Evolutionary conservation across 2,797 vertebrate species (phyloP), one percentile per base, ranked within the genome.

Genomic region (Syngnathus acus): DNA sequence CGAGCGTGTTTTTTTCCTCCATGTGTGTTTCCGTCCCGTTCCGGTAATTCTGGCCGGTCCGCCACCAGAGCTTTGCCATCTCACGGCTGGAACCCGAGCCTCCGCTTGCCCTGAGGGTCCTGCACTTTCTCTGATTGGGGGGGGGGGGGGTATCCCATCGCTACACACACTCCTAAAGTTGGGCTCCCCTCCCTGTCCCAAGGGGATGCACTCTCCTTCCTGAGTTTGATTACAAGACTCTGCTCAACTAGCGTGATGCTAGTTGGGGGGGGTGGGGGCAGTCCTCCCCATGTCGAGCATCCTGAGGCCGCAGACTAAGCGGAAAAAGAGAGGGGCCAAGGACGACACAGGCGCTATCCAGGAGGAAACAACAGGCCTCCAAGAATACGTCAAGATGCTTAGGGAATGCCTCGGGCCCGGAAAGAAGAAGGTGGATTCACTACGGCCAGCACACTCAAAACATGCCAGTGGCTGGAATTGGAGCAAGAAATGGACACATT

Each of bases 141-240:
- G 54, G 23, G 11, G 54, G 9, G 38, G 17, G 17, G 17, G 59
- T 42, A 39, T 21, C n/a, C 14, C 32, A 39, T 32, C 57, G 14
- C 13, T 17, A 32, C n/a, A 10, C 53, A 21, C n/a, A 21, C 51
- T 2, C 42, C 42, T 10, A 13, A 10, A 13, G 13, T 43, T 10
- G 2, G 8, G 48, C n/a, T 21, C 51, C 51, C 58, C 50, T 67
- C 75, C 51, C 51, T 57, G 47, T 67, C 75, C 75, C 48, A 70
- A 8, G 57, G 79, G 82, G 80, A 69, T 14, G 16, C 17, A 19
- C 58, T 40, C 72, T 89, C 84, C 86, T 89, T 90, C 88, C 88
- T 84, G 88, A 81, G 70, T 83, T 73, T 89, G 86, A 89, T 90
- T 90, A 77, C 77, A 70, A 72, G 13, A 40, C 16, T 40, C 59